These are phyloP conservation scores for Drosophila leontia DNA, from an alignment of 1,140 invertebrate species.

Conservation along the genomic window DNA sequence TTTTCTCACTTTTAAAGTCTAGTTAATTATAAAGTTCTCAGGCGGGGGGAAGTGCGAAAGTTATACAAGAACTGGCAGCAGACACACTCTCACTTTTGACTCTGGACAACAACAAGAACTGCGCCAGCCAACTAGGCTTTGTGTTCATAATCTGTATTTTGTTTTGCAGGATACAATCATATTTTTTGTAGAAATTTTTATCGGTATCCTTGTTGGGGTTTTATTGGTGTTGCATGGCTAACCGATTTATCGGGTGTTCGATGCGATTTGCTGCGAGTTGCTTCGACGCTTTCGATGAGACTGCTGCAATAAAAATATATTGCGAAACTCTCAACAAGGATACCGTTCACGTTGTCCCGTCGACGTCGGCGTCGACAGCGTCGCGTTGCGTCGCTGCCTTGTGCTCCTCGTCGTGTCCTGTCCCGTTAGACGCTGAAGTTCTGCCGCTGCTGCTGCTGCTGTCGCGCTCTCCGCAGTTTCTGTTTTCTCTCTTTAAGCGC, in stretches of 20 bases:
- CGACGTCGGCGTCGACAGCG: conserved; percentile 22
- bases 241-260: conserved; percentile 48
- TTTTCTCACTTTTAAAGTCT: conserved; percentile 9
- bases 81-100: conserved; percentile 26
- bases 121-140: background rate
- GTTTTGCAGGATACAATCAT: background rate
- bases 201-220: background rate
- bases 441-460: conserved; percentile 13
- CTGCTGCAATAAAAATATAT: conserved; percentile 83
- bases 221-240: conserved; percentile 19
- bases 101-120: background rate
- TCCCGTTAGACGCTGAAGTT: conserved; percentile 64
- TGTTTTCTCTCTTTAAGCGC: conserved; percentile 58
- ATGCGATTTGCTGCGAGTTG: conserved; percentile 59
- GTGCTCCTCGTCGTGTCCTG: conserved; percentile 40
- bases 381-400: conserved; percentile 41
- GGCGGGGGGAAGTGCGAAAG: conserved; percentile 11
- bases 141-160: background rate
- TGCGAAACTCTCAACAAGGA: conserved; percentile 82
- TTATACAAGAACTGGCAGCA: conserved; percentile 43
- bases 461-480: conserved; percentile 53
- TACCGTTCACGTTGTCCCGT: conserved; percentile 67
- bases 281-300: conserved; percentile 76
- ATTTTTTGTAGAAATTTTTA: conserved; percentile 1
- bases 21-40: conserved; percentile 16